Evolutionary conservation across 1,140 invertebrate genomes (phyloP).

Genomic region (Dreissena polymorpha): DNA sequence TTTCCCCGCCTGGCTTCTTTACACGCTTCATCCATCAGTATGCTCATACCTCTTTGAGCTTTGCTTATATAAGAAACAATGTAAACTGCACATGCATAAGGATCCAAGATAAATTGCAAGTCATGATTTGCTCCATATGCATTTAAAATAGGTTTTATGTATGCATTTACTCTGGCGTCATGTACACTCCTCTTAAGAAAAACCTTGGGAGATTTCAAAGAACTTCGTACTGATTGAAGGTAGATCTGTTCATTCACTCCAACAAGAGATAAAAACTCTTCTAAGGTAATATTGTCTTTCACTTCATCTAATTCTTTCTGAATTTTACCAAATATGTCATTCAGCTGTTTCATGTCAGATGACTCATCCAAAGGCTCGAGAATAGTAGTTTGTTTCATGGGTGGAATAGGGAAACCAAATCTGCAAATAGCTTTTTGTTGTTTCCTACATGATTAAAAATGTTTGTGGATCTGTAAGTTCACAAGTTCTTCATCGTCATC

Average conservation of each 20-base stretch:
- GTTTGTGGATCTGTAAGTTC: slow-evolving; percentile 39
- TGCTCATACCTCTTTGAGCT: slow-evolving; percentile 53
- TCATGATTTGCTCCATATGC: slow-evolving; percentile 58
- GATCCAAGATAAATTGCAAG: slow-evolving; percentile 57
- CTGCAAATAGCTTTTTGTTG: slow-evolving; percentile 32
- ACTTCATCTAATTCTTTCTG: slow-evolving; percentile 23
- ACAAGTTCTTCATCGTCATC: slow-evolving; percentile 15
- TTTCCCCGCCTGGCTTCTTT: slow-evolving; percentile 54
- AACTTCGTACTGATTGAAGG: slow-evolving; percentile 52
- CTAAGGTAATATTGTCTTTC: slow-evolving; percentile 24
- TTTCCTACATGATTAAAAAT: slow-evolving; percentile 45
- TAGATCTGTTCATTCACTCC: slow-evolving; percentile 51
- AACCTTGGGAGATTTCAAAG: slow-evolving; percentile 45
- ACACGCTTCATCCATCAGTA: slow-evolving; percentile 37
- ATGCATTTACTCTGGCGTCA: slow-evolving; percentile 55
- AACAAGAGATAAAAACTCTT: slow-evolving; percentile 53
- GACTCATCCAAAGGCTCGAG: slow-evolving; percentile 50
- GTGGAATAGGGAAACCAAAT: slow-evolving; percentile 60
- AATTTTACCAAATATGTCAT: slow-evolving; percentile 38
- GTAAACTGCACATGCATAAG: slow-evolving; percentile 51
- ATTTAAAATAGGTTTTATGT: slow-evolving; percentile 42
- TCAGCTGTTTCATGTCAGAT: neutral
- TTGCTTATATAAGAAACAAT: slow-evolving; percentile 57
- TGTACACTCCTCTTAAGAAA: slow-evolving; percentile 53
- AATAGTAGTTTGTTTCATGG: slow-evolving; percentile 56